phyloP scores from a whole-genome alignment of 1,140 invertebrate genomes.

The Neuroterus valhalla region DNA sequence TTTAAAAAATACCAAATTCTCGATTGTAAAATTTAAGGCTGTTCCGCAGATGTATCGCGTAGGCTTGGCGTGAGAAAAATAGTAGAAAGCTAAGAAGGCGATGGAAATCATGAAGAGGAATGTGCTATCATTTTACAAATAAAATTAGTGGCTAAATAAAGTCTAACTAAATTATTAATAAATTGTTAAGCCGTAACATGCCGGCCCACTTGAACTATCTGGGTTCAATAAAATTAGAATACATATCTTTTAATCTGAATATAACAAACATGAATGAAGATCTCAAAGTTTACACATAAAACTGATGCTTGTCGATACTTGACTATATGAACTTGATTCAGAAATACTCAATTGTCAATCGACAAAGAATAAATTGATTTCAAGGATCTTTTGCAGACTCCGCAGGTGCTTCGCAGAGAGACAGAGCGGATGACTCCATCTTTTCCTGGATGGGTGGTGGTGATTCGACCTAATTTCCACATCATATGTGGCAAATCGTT shows the following conservation, averaged over 20 bases:
- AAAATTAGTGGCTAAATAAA: no score
- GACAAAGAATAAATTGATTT: conserved; percentile 46
- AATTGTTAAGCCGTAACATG: background rate
- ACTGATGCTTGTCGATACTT: background rate
- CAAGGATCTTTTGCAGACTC: conserved; percentile 44
- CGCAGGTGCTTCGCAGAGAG: conserved; percentile 40
- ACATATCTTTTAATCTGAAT: background rate
- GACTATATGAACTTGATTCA: background rate
- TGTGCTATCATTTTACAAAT: no score
- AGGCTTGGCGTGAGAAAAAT: no score
- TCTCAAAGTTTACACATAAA: background rate
- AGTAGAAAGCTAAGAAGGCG: no score
- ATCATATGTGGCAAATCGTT: conserved; percentile 58
- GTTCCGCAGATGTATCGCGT: no score
- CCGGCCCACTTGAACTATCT: background rate
- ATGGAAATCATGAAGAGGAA: no score
- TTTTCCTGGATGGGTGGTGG: conserved; percentile 40
- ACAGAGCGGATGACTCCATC: conserved; percentile 46
- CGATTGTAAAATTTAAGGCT: no score
- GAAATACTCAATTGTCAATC: background rate
- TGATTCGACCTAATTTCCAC: conserved; percentile 54
- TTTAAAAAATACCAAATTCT: no score
- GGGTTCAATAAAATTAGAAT: background rate
- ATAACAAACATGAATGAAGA: background rate
- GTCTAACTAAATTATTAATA: background rate